These are phyloP conservation scores for Casuarius casuarius DNA, from an alignment of 2,113 vertebrate species.

Conservation along the genomic window DNA sequence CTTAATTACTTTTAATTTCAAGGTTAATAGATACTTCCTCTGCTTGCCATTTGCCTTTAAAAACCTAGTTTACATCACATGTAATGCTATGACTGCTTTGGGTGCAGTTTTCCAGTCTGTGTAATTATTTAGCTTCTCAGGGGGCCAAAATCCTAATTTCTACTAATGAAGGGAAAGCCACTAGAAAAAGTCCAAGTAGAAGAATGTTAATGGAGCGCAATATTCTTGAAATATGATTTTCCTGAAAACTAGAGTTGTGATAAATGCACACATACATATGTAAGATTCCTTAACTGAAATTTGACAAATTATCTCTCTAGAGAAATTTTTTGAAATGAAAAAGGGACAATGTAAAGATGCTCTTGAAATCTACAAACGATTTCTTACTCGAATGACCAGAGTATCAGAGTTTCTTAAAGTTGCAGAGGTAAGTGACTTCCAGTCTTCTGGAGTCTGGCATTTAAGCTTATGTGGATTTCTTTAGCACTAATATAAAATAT, in stretches of 20 bases:
- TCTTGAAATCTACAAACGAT: conserved; percentile 98
- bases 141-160: not conserved
- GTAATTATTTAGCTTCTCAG: not conserved
- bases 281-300: conserved; percentile 8
- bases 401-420: conserved; percentile 99
- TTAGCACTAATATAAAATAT: not conserved
- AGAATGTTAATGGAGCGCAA: not conserved
- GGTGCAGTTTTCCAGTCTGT: not conserved
- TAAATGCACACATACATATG: not conserved
- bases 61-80: not conserved
- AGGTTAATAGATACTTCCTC: not conserved
- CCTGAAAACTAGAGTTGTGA: not conserved
- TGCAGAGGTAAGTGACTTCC: conserved; percentile 87
- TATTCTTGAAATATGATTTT: not conserved
- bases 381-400: conserved; percentile 96
- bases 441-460: not conserved
- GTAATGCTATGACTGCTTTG: not conserved
- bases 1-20: not conserved
- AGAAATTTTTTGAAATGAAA: conserved; percentile 99
- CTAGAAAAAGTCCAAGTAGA: not conserved
- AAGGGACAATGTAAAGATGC: conserved; percentile 98
- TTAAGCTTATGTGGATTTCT: not conserved
- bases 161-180: fast-evolving
- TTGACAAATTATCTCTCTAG: conserved; percentile 73
- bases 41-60: not conserved